phyloP scores from a whole-genome alignment of 2,113 vertebrate species.

The Candoia aspera region DNA sequence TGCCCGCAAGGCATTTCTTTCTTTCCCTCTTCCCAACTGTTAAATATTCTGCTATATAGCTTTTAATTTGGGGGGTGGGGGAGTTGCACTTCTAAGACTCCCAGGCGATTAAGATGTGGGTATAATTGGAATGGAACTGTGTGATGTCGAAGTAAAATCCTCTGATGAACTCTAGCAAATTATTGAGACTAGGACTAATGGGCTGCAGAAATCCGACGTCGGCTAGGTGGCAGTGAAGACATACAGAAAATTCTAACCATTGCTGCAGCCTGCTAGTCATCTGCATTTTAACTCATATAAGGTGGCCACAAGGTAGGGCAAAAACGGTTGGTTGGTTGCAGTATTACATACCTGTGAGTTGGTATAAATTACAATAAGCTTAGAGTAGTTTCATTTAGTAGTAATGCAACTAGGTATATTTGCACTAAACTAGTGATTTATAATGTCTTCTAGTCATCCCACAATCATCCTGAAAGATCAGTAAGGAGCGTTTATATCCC shows the following conservation, averaged over 20 bases:
- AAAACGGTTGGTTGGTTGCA: neutral
- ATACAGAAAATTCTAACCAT: neutral
- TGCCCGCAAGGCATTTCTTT: neutral
- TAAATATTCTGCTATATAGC: neutral
- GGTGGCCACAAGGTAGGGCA: neutral
- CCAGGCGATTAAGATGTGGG: neutral
- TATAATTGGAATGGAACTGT: neutral
- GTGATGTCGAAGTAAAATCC: neutral
- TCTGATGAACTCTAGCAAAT: neutral
- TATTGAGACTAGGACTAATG: neutral
- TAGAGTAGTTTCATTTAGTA: neutral
- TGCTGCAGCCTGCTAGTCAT: neutral
- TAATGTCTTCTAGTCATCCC: neutral
- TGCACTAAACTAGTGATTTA: neutral
- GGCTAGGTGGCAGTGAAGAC: neutral
- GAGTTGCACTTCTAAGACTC: neutral
- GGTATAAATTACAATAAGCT: neutral
- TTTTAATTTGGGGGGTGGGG: neutral
- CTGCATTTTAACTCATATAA: neutral
- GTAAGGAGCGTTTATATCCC: neutral
- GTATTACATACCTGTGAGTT: neutral
- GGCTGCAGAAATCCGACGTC: neutral
- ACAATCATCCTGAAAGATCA: neutral
- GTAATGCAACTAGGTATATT: neutral
- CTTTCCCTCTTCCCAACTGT: neutral